A percentile compares a stretch with the other conserved stretches of the same genome.
Evolutionary conservation across 2,797 vertebrate species (phyloP).

Genomic region (Chaunax sp.): DNA sequence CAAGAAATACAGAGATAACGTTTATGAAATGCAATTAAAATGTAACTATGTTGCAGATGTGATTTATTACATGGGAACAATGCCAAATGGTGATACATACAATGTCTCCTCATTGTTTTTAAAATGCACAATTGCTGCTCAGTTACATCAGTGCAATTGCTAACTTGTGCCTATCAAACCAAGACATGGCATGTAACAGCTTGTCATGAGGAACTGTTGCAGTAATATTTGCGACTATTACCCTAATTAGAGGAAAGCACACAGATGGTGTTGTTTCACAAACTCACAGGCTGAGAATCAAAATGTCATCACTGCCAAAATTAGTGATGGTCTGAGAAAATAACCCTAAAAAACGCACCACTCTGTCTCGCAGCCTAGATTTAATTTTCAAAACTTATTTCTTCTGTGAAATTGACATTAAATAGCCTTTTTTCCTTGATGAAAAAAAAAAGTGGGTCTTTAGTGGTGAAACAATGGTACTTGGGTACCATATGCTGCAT

Average conservation of each 20-base stretch:
- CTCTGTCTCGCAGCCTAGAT: constrained; percentile 64
- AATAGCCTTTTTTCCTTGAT: constrained; percentile 74
- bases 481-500: constrained; percentile 85
- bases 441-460: constrained; percentile 82
- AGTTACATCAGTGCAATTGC: constrained; percentile 67
- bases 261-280: constrained; percentile 87
- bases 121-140: constrained; percentile 58
- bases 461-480: constrained; percentile 85
- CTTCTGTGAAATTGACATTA: constrained; percentile 78
- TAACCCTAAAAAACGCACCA: constrained; percentile 31
- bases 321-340: constrained; percentile 81
- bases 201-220: constrained; percentile 85
- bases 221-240: constrained; percentile 87
- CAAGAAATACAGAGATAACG: constrained; percentile 35
- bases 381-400: constrained; percentile 67
- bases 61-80: constrained; percentile 43
- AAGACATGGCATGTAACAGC: constrained; percentile 81
- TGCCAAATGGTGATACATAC: constrained; percentile 55
- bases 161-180: constrained; percentile 75
- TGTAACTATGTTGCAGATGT: constrained; percentile 5
- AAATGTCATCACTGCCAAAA: constrained; percentile 85
- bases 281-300: constrained; percentile 84
- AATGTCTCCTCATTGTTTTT: constrained; percentile 49
- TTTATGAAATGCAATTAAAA: constrained; percentile 29
- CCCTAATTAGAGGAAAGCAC: constrained; percentile 87